phyloP scores from a whole-genome alignment of 1,140 invertebrate species.

The Papilio machaon region DNA sequence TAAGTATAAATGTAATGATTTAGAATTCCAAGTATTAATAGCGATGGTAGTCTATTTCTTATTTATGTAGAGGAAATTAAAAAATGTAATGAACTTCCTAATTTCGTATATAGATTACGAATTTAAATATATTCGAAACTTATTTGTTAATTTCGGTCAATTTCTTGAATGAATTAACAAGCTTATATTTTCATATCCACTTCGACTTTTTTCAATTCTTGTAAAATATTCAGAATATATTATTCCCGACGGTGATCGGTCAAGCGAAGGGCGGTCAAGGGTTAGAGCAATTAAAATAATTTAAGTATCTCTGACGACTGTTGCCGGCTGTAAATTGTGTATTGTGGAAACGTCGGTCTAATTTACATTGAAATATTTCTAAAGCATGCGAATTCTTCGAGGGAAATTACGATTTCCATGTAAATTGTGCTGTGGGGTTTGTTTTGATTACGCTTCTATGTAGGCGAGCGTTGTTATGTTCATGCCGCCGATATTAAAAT shows the following conservation, averaged over 20 bases:
- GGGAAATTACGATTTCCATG: constrained; percentile 27
- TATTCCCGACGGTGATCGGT: constrained; percentile 4
- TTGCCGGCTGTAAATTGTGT: constrained; percentile 27
- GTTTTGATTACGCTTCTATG: constrained; percentile 32
- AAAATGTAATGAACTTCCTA: no score
- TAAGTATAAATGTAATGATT: no score
- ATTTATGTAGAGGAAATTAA: no score
- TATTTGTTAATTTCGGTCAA: no score
- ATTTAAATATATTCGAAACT: no score
- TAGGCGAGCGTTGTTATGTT: constrained; percentile 12
- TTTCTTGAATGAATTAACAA: neutral
- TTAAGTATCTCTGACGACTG: neutral
- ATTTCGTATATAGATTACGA: no score
- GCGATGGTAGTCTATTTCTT: no score
- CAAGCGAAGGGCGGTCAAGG: constrained; percentile 5
- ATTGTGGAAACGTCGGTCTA: constrained; percentile 26
- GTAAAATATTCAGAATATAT: neutral
- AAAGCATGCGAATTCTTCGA: constrained; percentile 33
- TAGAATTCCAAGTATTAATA: no score
- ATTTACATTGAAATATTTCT: constrained; percentile 32
- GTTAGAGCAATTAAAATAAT: constrained; percentile 22
- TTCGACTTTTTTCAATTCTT: neutral
- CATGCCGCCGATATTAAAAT: constrained; percentile 19
- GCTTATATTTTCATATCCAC: neutral
- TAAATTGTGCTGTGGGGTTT: constrained; percentile 28